Evolutionary conservation across 2,797 vertebrate genomes (phyloP).

Genomic region (Ispidina picta): DNA sequence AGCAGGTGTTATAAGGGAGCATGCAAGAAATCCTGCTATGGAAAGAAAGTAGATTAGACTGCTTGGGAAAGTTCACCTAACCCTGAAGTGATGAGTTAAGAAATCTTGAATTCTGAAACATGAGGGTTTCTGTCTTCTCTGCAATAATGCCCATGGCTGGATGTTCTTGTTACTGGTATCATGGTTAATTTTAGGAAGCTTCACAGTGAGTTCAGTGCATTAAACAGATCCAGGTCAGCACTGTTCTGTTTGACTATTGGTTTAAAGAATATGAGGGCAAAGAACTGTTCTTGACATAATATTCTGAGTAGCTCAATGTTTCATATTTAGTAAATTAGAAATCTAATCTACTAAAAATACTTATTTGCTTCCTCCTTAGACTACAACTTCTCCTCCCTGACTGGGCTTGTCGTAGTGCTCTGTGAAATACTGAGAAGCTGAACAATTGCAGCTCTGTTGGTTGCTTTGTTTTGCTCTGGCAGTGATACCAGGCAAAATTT

Average conservation of each 20-base stretch:
- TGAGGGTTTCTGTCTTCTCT: background rate
- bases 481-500: constrained; percentile 34
- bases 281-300: background rate
- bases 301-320: background rate
- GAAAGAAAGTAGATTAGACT: background rate
- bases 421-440: background rate
- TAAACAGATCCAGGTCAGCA: background rate
- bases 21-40: background rate
- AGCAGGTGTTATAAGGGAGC: background rate
- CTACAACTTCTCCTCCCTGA: background rate
- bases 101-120: background rate
- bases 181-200: background rate
- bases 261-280: background rate
- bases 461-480: constrained; percentile 27
- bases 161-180: background rate
- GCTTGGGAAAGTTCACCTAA: background rate
- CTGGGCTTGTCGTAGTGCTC: background rate
- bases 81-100: background rate
- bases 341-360: background rate
- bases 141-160: background rate
- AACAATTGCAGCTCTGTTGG: background rate
- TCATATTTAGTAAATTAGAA: background rate
- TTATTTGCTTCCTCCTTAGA: background rate
- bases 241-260: background rate
- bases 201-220: background rate